Conservation (phyloP, 2,888 invertebrate species). For the Noctua comes region DNA sequence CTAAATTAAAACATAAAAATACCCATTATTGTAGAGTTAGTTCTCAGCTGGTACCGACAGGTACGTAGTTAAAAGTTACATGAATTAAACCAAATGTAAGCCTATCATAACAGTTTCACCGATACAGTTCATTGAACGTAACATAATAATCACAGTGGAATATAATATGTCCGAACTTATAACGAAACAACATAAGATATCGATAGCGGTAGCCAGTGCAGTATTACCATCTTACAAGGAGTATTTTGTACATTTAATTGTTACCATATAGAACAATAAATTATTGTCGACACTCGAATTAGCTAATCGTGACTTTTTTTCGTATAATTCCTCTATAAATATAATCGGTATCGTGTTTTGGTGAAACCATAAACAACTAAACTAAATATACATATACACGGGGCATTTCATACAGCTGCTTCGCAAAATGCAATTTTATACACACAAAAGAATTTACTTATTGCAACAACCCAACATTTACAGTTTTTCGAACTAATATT, state of each 20-base stretch:
- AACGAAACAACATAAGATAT: conserved; percentile 37
- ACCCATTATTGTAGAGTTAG: conserved; percentile 85
- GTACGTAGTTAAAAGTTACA: conserved; percentile 76
- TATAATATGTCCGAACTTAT: conserved; percentile 60
- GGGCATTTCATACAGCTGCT: conserved; percentile 78
- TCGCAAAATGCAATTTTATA: conserved; percentile 81
- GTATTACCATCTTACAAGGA: conserved; percentile 53
- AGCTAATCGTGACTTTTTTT: conserved; percentile 56
- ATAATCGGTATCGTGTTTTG: conserved; percentile 63
- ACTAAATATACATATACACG: conserved; percentile 82
- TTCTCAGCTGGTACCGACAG: conserved; percentile 78
- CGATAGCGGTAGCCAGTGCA: conserved; percentile 40
- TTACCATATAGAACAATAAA: conserved; percentile 64
- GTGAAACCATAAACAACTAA: conserved; percentile 73
- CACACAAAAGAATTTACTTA: conserved; percentile 83
- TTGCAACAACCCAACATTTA: conserved; percentile 89
- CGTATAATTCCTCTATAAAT: conserved; percentile 64
- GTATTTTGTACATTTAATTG: conserved; percentile 70
- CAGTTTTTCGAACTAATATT: conserved; percentile 78
- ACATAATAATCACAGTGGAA: conserved; percentile 77
- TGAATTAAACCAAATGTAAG: conserved; percentile 66
- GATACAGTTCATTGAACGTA: conserved; percentile 71
- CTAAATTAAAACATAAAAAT: conserved; percentile 86
- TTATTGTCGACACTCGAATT: conserved; percentile 70
- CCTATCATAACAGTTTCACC: conserved; percentile 76